Evolutionary conservation across 2,888 invertebrate species (phyloP).

Genomic region (Prenolepis imparis): DNA sequence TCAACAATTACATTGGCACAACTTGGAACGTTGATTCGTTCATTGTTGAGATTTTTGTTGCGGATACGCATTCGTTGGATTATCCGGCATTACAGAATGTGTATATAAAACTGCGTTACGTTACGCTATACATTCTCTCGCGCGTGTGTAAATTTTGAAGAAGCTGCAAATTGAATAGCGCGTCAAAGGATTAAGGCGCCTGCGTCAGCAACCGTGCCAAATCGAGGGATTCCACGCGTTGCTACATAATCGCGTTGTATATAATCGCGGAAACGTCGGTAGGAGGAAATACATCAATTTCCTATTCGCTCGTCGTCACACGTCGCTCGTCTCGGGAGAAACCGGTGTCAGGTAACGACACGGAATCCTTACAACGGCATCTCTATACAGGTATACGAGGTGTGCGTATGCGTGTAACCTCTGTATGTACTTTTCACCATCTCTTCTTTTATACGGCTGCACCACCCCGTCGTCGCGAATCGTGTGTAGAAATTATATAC

Average conservation of each 20-base stretch:
- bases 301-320: constrained; percentile 32
- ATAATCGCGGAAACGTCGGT: constrained; percentile 26
- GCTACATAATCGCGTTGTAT: constrained; percentile 20
- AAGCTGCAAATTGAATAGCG: constrained; percentile 1
- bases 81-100: constrained; percentile 6
- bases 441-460: constrained; percentile 63
- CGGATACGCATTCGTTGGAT: neutral
- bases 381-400: constrained; percentile 14
- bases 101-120: neutral
- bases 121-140: constrained; percentile 5
- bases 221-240: constrained; percentile 26
- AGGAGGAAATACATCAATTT: constrained; percentile 51
- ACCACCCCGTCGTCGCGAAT: neutral
- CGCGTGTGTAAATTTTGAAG: neutral
- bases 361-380: constrained; percentile 66
- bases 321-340: constrained; percentile 23
- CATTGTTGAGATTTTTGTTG: neutral
- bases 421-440: constrained; percentile 55
- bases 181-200: neutral
- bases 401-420: constrained; percentile 54
- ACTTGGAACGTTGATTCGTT: neutral
- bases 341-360: constrained; percentile 39
- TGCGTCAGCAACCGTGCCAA: neutral
- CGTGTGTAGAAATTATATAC: neutral
- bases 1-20: constrained; percentile 1